Base-by-base conservation (phyloP, 1,140 invertebrate species). In the Dendrolimus punctatus region DNA sequence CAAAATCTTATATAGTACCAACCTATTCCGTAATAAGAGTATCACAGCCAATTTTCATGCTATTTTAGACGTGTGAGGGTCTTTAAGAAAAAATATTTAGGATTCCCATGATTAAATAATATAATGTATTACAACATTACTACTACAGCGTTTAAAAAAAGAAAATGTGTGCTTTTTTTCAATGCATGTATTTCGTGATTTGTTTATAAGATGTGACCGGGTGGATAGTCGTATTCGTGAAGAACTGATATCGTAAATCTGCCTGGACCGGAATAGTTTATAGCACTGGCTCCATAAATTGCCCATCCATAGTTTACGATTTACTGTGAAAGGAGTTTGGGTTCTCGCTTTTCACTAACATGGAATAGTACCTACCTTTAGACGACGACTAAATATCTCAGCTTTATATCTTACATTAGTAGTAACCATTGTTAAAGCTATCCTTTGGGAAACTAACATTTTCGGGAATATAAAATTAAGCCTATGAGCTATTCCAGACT, bases 301-400 rank as follows among this genome's bases (percentile, higher is more conserved):
- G 76, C 68, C 80, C 71, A 80, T 84, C 75, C 73, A 80, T 76
- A 71, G 66, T 80, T 80, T 83, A 81, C 76, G 72, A 79, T 80
- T 69, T 72, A 63, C 68, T 72, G 69, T 62, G 71, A 76, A 76
- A 76, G 72, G 78, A 76, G 58, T 46, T 60, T 62, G 58, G 58
- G 58, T 46, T 53, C 58, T 66, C 55, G 67, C 57, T 52, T 54
- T 71, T 59, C 57, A 66, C 60, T 49, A 46, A 62, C 66, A 66
- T 51, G 39, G 49, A 46, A 53, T 50, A 60, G 51, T 45, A 39
- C 8, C 42, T 5, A 10, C 44, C 9, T 46, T 23, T 46, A 46
- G 6, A 9, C 4, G 4, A 46, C n/a, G 2, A 6, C 2, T 46
- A 38, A 36, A 36, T 37, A 46, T 23, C 38, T 37, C 23, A 23